Percentiles rank a stretch among this genome's conserved stretches.
phyloP scores from a whole-genome alignment of 2,888 invertebrate species.

The Monoplex corrugatus region DNA sequence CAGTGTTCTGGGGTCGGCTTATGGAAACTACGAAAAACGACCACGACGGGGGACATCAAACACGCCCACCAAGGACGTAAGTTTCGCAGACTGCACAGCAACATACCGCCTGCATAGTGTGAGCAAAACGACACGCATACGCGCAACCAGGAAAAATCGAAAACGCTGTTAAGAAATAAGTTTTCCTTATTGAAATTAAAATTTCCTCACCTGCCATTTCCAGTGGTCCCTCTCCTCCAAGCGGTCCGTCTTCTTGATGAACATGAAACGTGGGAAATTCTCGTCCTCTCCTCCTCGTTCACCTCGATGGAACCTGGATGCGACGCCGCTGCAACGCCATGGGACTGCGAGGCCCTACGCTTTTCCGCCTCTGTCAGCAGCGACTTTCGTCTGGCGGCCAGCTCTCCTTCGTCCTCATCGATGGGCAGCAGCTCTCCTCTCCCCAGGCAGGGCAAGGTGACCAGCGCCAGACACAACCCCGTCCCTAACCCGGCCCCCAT shows the following conservation, averaged over 20 bases:
- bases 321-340: neutral
- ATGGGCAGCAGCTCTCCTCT: slow-evolving; percentile 43
- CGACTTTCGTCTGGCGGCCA: neutral
- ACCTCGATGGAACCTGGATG: neutral
- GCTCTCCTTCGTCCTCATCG: slow-evolving; percentile 37
- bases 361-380: neutral
- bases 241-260: slow-evolving; percentile 21
- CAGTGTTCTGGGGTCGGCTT: no score
- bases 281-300: slow-evolving; percentile 14
- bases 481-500: slow-evolving; percentile 46
- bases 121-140: no score
- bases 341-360: neutral
- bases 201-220: slow-evolving; percentile 42
- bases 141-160: neutral
- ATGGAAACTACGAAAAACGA: no score
- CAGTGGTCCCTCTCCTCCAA: slow-evolving; percentile 44
- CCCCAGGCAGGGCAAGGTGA: slow-evolving; percentile 38
- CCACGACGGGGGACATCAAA: no score
- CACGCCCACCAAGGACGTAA: no score
- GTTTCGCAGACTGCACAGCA: no score
- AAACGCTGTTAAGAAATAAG: no score
- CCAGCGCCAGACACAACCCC: slow-evolving; percentile 39
- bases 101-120: no score
- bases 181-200: no score
- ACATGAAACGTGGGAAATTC: slow-evolving; percentile 5